Evolutionary conservation across 2,888 invertebrate genomes (phyloP), one percentile per base, ranked within the genome.

Genomic region (Amphiduros pacificus): DNA sequence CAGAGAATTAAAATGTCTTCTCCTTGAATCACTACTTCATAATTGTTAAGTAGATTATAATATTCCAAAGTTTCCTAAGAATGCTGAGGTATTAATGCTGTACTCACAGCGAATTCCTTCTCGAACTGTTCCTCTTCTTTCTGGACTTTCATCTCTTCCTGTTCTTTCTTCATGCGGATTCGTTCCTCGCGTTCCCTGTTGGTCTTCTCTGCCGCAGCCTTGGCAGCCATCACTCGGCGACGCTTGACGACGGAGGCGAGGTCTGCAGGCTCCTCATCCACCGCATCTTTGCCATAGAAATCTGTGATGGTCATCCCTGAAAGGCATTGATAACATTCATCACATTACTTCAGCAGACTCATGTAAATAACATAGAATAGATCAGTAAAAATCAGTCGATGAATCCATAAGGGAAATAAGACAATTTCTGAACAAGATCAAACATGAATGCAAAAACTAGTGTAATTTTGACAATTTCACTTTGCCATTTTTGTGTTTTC

Each of bases 161-260:
- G 17, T 32, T 68, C 68, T 36, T 61, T 60, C 28, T 62, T 57
- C 24, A 56, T 28, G 17, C 66, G 62, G 26, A 27, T 41, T 28
- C 26, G 64, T 9, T 73, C 71, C 58, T 78, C 74, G 26, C 69
- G 63, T 9, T 78, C 78, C 57, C 62, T 68, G 57, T 71, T 69
- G 40, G 72, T 72, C 61, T 73, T 72, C 63, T 79, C 79, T 40
- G 71, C 77, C 11, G 72, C 71, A 17, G 75, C 75, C 58, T 76
- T 70, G 1, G 76, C 77, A 11, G 79, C 69, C 52, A 74, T 69
- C 1, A 74, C 54, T 40, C 80, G 67, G 1, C 81, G 66, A n/a
- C 77, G 63, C 64, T 77, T 79, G 22, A 81, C 74, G 17, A 72
- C 71, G 3, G 78, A 74, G 2, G 74, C 74, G 41, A 79, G 49